Conservation (phyloP, 2,797 vertebrate species). For the Philypnodon macrostomus region DNA sequence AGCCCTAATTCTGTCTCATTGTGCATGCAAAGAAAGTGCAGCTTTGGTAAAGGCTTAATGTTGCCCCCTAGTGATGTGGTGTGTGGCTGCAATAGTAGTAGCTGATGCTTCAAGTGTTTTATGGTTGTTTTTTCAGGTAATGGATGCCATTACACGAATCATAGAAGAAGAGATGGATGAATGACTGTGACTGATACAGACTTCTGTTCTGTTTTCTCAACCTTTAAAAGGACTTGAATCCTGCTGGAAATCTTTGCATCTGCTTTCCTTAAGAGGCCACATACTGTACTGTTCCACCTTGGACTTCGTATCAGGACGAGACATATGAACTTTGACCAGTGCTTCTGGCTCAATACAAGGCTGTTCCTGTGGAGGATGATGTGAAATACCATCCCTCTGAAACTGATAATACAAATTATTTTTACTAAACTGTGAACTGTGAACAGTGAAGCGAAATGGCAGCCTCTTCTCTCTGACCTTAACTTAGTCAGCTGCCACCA, state of each 20-base stretch:
- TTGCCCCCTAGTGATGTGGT: conserved; percentile 53
- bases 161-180: conserved; percentile 33
- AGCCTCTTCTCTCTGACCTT: conserved; percentile 36
- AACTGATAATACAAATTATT: conserved; percentile 45
- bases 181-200: conserved; percentile 53
- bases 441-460: conserved; percentile 36
- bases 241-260: conserved; percentile 44
- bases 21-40: conserved; percentile 4
- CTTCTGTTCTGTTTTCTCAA: conserved; percentile 42
- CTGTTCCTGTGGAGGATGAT: conserved; percentile 27
- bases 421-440: conserved; percentile 33
- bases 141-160: conserved; percentile 45
- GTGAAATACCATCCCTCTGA: conserved; percentile 18
- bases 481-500: conserved; percentile 47
- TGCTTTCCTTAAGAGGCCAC: conserved; percentile 54
- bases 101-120: conserved; percentile 7
- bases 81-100: conserved; percentile 5
- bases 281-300: conserved; percentile 51
- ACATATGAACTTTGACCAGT: conserved; percentile 63
- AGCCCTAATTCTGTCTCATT: conserved; percentile 29
- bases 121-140: conserved; percentile 49
- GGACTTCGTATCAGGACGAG: conserved; percentile 71
- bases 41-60: conserved; percentile 22
- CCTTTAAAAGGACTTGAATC: conserved; percentile 55
- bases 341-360: conserved; percentile 29